Conservation (phyloP, 2,797 vertebrate genomes). For the Pygocentrus nattereri region DNA sequence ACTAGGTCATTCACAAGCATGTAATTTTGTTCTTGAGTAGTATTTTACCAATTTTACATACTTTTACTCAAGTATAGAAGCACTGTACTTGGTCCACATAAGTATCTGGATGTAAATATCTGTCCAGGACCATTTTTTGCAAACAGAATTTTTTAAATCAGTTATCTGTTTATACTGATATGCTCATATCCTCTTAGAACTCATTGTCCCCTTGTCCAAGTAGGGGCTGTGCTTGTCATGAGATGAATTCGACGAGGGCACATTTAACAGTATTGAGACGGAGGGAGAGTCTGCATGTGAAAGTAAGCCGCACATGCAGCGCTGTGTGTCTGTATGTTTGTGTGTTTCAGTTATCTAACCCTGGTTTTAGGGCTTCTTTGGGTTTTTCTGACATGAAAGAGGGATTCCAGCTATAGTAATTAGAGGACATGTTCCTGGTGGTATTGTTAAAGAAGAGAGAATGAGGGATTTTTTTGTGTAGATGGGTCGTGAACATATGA, state of each 20-base stretch:
- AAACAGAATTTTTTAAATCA: no score
- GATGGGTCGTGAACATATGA: slow-evolving; percentile 36
- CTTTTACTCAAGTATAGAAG: no score
- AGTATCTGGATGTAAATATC: no score
- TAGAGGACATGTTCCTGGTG: neutral
- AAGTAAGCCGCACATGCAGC: neutral
- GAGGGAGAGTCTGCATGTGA: slow-evolving; percentile 25
- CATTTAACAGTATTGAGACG: neutral
- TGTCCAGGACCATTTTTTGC: no score
- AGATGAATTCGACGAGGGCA: neutral
- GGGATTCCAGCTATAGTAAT: neutral
- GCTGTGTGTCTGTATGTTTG: neutral
- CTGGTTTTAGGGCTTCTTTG: slow-evolving; percentile 13
- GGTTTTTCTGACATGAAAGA: neutral
- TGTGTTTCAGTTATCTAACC: neutral
- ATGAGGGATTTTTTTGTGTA: slow-evolving; percentile 13
- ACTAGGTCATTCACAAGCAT: no score
- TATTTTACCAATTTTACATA: no score
- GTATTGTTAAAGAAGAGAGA: neutral
- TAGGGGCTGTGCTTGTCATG: neutral
- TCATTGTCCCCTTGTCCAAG: neutral
- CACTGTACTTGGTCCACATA: no score
- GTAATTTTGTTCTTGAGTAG: no score
- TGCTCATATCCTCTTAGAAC: no score
- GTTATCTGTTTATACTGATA: no score